phyloP scores from a whole-genome alignment of 2,888 invertebrate genomes.

The Mantis religiosa region DNA sequence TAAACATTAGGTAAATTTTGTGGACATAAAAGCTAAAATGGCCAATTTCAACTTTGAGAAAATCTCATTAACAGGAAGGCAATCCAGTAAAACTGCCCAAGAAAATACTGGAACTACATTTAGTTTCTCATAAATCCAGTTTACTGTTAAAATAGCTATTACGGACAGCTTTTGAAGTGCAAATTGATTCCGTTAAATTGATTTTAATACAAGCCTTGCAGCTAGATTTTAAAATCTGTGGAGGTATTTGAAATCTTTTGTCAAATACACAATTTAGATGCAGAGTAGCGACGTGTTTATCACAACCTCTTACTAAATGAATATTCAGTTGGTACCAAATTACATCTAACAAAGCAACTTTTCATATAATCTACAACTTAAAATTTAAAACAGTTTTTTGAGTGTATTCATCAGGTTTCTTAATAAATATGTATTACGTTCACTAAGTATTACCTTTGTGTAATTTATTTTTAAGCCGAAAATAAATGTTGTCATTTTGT shows the following conservation, averaged over 20 bases:
- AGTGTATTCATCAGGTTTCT: neutral
- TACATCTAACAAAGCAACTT: neutral
- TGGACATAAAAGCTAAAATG: no score
- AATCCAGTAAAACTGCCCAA: neutral
- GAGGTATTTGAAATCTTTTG: neutral
- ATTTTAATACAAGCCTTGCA: neutral
- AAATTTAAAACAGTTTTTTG: neutral
- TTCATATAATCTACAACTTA: neutral
- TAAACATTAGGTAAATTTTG: no score
- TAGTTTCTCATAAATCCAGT: neutral
- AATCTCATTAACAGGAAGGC: neutral
- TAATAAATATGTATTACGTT: neutral
- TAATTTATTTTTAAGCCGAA: neutral
- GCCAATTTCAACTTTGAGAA: neutral
- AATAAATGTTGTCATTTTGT: neutral
- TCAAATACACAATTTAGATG: neutral
- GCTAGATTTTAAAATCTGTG: neutral
- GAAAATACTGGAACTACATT: neutral
- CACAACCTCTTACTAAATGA: neutral
- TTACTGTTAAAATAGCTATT: neutral
- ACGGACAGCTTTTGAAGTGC: neutral
- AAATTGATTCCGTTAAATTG: neutral
- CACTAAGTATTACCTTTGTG: neutral
- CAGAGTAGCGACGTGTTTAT: neutral
- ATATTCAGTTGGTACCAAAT: neutral